Percentiles rank a stretch among this genome's conserved stretches.
These are phyloP conservation scores for Drosophila histrio DNA, from an alignment of 2,888 invertebrate genomes.

Conservation along the genomic window DNA sequence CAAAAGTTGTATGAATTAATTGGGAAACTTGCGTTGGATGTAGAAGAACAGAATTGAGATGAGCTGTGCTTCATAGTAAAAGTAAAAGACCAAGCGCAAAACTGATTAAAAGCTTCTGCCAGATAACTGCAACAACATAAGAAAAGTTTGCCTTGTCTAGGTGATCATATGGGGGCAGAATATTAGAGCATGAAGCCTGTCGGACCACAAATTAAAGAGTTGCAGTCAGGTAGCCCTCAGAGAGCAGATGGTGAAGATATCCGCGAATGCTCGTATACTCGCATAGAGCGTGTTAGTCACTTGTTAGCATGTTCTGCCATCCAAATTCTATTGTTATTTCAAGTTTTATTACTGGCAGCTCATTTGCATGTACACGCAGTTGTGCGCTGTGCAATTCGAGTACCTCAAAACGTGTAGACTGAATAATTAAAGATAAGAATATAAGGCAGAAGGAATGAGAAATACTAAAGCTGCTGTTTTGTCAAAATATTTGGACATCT, in stretches of 20 bases:
- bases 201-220: conserved; percentile 55
- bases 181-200: conserved; percentile 69
- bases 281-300: conserved; percentile 41
- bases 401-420: conserved; percentile 18
- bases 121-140: conserved; percentile 15
- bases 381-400: conserved; percentile 17
- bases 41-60: conserved; percentile 14
- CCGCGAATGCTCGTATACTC: neutral
- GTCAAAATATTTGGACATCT: neutral
- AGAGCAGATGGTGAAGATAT: conserved; percentile 4
- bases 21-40: conserved; percentile 58
- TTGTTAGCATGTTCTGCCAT: conserved; percentile 36
- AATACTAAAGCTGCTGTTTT: conserved; percentile 6
- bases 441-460: neutral
- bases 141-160: conserved; percentile 23
- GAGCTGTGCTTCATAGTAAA: conserved; percentile 7
- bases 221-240: conserved; percentile 15
- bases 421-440: conserved; percentile 41
- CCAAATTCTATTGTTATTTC: conserved; percentile 19
- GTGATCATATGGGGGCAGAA: conserved; percentile 48
- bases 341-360: conserved; percentile 48
- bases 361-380: conserved; percentile 57
- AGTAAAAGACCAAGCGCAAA: conserved; percentile 27
- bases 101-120: conserved; percentile 57
- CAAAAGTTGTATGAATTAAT: conserved; percentile 64